Percentiles rank a stretch among this genome's conserved stretches.
phyloP scores from a whole-genome alignment of 1,140 invertebrate genomes.

The Phthorimaea operculella region DNA sequence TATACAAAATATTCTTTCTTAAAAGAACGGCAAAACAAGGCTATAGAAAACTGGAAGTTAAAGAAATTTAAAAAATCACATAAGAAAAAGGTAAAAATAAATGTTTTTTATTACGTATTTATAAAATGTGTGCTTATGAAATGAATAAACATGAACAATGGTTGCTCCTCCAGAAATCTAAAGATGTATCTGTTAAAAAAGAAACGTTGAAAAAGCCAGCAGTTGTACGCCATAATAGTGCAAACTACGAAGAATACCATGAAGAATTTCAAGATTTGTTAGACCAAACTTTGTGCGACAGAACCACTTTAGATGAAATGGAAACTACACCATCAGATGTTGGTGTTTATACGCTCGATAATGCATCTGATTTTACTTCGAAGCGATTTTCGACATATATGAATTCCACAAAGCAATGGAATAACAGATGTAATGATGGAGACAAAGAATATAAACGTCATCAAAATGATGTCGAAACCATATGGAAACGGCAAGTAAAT shows the following conservation, averaged over 20 bases:
- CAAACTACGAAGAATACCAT: not conserved
- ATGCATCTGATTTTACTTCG: too few species aligned
- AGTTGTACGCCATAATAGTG: not conserved
- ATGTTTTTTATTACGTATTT: too few species aligned
- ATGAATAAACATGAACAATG: too few species aligned
- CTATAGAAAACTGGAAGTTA: conserved; percentile 59
- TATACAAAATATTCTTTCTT: conserved; percentile 54
- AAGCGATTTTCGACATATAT: not conserved
- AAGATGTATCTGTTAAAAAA: not conserved
- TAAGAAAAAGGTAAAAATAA: too few species aligned
- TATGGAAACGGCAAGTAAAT: not conserved
- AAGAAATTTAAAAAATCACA: conserved; percentile 22
- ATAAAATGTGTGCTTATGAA: too few species aligned
- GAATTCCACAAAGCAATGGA: conserved; percentile 41
- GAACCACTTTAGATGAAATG: too few species aligned
- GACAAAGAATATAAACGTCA: not conserved
- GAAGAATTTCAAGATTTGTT: too few species aligned
- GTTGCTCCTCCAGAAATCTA: too few species aligned
- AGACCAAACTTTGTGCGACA: too few species aligned
- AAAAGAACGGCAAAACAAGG: conserved; percentile 52
- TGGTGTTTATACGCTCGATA: too few species aligned
- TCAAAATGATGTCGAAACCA: not conserved
- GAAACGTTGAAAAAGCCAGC: not conserved
- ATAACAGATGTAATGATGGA: conserved; percentile 22
- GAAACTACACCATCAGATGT: too few species aligned